Evolutionary conservation across 1,140 invertebrate species (phyloP), one percentile per base, ranked within the genome.

Genomic region (Diachasmimorpha longicaudata): DNA sequence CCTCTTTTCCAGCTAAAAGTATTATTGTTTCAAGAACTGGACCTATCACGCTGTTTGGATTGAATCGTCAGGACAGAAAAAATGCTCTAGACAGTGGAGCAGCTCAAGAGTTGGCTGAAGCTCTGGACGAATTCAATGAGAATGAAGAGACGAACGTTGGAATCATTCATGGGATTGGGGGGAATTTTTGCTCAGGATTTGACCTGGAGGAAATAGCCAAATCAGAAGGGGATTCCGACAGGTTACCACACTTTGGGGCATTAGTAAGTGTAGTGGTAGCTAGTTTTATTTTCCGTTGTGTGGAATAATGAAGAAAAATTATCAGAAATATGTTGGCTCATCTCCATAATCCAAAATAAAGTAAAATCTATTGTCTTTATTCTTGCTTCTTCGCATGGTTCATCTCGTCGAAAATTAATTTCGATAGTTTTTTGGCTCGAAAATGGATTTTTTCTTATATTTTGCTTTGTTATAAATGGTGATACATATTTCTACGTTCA

Each of bases 181-280:
- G 96, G 5, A 95, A 93, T 79, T 98, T 98, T 87, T 98, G 96
- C 88, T 93, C 96, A 42, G 97, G 97, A 6, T 96, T 93, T 86
- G 96, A 98, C 88, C 92, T 95, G 66, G 89, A 93, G 74, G 93
- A 95, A 82, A 88, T 95, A 75, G 87, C 87, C 11, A 82, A 87
- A 69, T 89, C 88, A 70, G 87, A 90, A 78, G 80, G 81, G n/a
- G 79, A 84, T 19, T 79, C 78, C 13, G 85, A 87, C 25, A 81
- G 84, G 39, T 58, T 88, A 55, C 84, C 87, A 55, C 85, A 87
- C 74, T 91, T 90, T 82, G 87, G 89, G 44, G 78, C 84, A 73
- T 75, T 92, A 78, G 88, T 89, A 80, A 89, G 75, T 31, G n/a
- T 74, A 69, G 46, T 72, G 9, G 23, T n/a, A 25, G 16, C 71